Evolutionary conservation across 2,113 vertebrate genomes (phyloP).

Genomic region (Calidris pugnax): DNA sequence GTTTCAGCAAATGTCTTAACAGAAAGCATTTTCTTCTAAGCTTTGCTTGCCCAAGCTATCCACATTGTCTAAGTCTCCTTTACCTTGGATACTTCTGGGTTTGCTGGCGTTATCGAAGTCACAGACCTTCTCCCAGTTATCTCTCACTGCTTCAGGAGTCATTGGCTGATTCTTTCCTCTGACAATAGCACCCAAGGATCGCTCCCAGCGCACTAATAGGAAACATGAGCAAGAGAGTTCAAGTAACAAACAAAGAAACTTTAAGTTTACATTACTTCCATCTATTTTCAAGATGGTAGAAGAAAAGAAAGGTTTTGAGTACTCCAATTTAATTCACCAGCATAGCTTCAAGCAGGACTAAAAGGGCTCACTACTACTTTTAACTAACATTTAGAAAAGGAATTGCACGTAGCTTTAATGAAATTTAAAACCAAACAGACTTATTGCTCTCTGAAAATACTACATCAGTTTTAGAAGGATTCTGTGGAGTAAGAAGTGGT

Average conservation of each 20-base stretch:
- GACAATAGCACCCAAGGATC: slow-evolving; percentile 81
- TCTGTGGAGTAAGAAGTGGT: background rate
- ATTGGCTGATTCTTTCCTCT: slow-evolving; percentile 81
- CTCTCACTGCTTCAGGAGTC: slow-evolving; percentile 87
- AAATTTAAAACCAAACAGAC: background rate
- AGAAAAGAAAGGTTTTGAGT: background rate
- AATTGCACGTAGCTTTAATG: background rate
- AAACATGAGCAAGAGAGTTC: slow-evolving; percentile 1
- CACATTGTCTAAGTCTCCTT: background rate
- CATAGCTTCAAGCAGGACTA: background rate
- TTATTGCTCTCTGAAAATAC: background rate
- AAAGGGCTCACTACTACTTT: background rate
- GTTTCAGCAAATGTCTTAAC: background rate
- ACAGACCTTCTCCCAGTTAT: slow-evolving; percentile 90
- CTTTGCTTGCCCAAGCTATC: background rate
- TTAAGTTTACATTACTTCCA: background rate
- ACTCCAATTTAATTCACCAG: background rate
- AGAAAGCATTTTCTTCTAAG: background rate
- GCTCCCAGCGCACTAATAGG: slow-evolving; percentile 91
- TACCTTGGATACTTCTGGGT: slow-evolving; percentile 85
- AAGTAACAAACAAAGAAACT: background rate
- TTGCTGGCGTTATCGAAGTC: slow-evolving; percentile 87
- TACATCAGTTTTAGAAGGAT: background rate
- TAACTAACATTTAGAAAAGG: background rate
- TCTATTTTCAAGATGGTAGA: background rate